These are phyloP conservation scores for Macrophya annulata DNA, from an alignment of 2,888 invertebrate genomes.

Conservation along the genomic window DNA sequence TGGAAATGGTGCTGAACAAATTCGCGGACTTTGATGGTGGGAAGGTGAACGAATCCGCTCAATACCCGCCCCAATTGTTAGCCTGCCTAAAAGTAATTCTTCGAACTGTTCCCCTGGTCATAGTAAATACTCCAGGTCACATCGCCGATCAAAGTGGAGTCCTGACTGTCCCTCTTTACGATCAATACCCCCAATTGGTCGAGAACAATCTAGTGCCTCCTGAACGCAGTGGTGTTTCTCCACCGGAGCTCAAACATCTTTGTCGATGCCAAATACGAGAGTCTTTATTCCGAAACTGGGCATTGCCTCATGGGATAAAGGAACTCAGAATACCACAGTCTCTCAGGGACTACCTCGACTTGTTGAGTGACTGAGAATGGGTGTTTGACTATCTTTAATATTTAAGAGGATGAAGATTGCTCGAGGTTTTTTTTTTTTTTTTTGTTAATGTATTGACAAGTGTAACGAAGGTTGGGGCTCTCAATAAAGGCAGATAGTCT, in stretches of 20 bases:
- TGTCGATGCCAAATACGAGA: slow-evolving; percentile 87
- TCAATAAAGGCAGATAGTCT: neutral
- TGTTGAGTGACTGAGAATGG: slow-evolving; percentile 84
- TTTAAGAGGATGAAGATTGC: neutral
- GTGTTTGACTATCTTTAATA: neutral
- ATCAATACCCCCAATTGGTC: slow-evolving; percentile 81
- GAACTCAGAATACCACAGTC: slow-evolving; percentile 85
- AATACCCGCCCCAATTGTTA: slow-evolving; percentile 86
- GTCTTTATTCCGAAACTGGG: slow-evolving; percentile 85
- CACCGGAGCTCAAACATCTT: slow-evolving; percentile 89
- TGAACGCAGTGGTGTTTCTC: slow-evolving; percentile 83
- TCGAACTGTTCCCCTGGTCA: slow-evolving; percentile 84
- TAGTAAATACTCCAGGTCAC: slow-evolving; percentile 72
- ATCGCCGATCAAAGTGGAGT: slow-evolving; percentile 73
- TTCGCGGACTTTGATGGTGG: slow-evolving; percentile 82
- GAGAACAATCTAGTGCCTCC: slow-evolving; percentile 83
- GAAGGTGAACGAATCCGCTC: slow-evolving; percentile 78
- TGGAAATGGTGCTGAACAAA: slow-evolving; percentile 85
- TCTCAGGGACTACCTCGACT: slow-evolving; percentile 87
- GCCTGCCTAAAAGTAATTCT: slow-evolving; percentile 86
- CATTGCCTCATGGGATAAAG: slow-evolving; percentile 88
- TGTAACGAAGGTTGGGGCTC: neutral
- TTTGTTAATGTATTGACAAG: neutral
- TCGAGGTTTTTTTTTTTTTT: neutral
- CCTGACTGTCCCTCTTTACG: slow-evolving; percentile 70